Evolutionary conservation across 2,797 vertebrate species (phyloP), one percentile per base, ranked within the genome.

Genomic region (Scolopax bukidnonensis): DNA sequence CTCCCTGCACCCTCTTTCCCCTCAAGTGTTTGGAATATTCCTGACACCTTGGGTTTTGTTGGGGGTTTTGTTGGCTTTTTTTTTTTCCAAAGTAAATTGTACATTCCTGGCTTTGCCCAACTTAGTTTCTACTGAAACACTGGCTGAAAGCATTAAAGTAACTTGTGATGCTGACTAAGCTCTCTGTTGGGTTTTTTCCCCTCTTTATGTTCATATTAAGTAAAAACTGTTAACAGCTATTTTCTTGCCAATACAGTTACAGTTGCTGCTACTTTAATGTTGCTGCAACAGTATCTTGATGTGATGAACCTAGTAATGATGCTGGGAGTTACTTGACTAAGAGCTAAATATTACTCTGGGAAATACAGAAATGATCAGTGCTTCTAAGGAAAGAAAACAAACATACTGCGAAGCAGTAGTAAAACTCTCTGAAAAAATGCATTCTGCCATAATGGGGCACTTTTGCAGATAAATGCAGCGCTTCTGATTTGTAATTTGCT

Each of bases 331-430:
- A 54, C 53, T 47, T 73, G 67, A 71, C 47, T 38, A 25, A 78
- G 57, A 78, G 68, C 36, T 59, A 77, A 91, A 81, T 30, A 45
- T 5, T 70, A 74, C 56, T 84, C 76, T 92, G 80, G 64, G 64
- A 83, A 91, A 87, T 67, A 76, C 2, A 12, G 50, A 92, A 93
- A 36, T 27, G 21, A 87, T 79, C 48, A 18, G 65, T 21, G 24
- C 47, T 87, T 12, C 67, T 53, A 65, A 73, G 32, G 65, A 91
- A 94, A 38, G n/a, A 87, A 93, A 94, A 76, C 43, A 81, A 86
- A 41, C 33, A 48, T 38, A 9, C 54, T 75, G 54, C 45, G 38
- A 90, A 76, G 75, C 43, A 59, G 50, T 57, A 61, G 87, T 75
- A 79, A 33, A 51, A 59, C 25, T 11, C 17, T 76, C 59, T 65